Conservation (phyloP, 2,797 vertebrate genomes). For the Leuciscus waleckii region DNA sequence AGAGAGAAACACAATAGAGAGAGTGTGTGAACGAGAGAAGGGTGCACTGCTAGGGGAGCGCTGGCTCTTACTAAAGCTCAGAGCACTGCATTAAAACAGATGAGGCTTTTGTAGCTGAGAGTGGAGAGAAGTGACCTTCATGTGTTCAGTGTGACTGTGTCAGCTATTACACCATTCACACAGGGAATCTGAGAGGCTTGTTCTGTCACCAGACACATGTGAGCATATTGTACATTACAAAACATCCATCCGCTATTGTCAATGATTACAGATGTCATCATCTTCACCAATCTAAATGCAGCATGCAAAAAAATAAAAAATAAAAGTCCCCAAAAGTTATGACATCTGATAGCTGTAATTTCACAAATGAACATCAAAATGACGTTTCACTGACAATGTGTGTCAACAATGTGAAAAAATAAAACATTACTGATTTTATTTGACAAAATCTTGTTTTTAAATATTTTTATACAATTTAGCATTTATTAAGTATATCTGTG, state of each 20-base stretch:
- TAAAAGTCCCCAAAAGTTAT: conserved; percentile 42
- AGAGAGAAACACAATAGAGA: conserved; percentile 52
- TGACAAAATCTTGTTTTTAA: not conserved
- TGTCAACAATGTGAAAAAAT: not conserved
- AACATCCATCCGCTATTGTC: conserved; percentile 44
- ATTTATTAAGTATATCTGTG: no score
- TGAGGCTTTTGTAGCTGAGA: conserved; percentile 61
- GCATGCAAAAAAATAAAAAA: conserved; percentile 16
- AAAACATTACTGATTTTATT: not conserved
- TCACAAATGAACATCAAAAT: conserved; percentile 13
- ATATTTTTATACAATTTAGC: not conserved
- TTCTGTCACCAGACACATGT: conserved; percentile 51
- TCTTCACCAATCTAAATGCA: conserved; percentile 44
- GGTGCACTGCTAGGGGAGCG: conserved; percentile 47
- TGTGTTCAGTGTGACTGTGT: conserved; percentile 63
- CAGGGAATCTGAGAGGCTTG: conserved; percentile 42
- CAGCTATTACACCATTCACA: conserved; percentile 58
- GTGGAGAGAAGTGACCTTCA: conserved; percentile 63
- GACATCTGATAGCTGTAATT: conserved; percentile 28
- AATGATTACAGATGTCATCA: conserved; percentile 52
- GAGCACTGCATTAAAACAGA: conserved; percentile 62
- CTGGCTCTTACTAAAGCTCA: conserved; percentile 53
- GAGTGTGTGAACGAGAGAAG: conserved; percentile 58
- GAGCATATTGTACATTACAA: conserved; percentile 50
- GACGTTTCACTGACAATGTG: no score